phyloP scores from a whole-genome alignment of 2,888 invertebrate species.

The Scaptomyza reducta region DNA sequence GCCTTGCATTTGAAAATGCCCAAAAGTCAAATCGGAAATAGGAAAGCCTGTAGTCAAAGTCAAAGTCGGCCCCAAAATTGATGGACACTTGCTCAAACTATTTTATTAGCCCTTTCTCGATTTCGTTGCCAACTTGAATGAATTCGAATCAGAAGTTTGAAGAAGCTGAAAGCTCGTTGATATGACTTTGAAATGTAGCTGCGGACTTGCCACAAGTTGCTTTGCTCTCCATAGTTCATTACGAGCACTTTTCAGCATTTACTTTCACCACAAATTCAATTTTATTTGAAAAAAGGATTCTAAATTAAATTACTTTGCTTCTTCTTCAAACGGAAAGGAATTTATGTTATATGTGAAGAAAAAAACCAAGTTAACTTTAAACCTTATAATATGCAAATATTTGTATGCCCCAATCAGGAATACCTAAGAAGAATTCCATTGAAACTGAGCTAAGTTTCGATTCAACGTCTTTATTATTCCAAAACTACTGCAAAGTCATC shows the following conservation, averaged over 20 bases:
- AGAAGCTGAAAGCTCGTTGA: slow-evolving; percentile 5
- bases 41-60: slow-evolving; percentile 8
- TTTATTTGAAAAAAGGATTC: background rate
- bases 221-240: background rate
- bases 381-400: too few relatives aligned
- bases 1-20: background rate
- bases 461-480: background rate
- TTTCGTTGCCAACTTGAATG: slow-evolving; percentile 31
- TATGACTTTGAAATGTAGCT: slow-evolving; percentile 32
- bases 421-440: background rate
- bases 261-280: slow-evolving; percentile 8
- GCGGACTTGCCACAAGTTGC: slow-evolving; percentile 2
- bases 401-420: too few relatives aligned
- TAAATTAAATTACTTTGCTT: background rate
- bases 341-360: background rate
- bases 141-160: slow-evolving; percentile 15
- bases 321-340: background rate
- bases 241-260: background rate
- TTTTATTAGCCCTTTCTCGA: slow-evolving; percentile 40
- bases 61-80: slow-evolving; percentile 40
- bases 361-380: background rate
- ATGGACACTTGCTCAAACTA: slow-evolving; percentile 48
- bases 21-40: background rate
- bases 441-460: background rate
- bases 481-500: background rate